Conservation (phyloP, 2,113 vertebrate species). For the Callipepla californica region DNA sequence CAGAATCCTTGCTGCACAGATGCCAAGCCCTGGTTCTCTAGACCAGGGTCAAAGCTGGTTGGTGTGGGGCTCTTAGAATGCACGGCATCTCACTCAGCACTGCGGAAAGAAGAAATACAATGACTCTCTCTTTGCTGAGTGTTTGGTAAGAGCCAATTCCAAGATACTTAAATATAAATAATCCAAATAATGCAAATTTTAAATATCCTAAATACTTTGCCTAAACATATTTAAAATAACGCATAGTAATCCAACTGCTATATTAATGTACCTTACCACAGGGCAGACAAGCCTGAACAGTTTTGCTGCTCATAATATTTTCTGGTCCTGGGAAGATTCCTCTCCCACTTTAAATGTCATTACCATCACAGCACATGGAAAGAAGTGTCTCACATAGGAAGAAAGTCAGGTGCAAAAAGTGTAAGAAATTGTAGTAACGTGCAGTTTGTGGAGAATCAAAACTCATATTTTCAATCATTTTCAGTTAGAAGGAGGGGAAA, state of each 20-base stretch:
- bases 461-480: background rate
- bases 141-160: background rate
- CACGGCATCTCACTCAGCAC: background rate
- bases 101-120: background rate
- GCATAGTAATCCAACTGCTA: background rate
- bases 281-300: background rate
- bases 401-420: background rate
- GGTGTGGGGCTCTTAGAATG: background rate
- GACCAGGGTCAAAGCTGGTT: background rate
- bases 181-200: background rate
- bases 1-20: background rate
- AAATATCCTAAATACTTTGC: background rate
- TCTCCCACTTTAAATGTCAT: background rate
- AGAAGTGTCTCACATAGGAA: background rate
- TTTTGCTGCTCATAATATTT: background rate
- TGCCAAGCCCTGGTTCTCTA: background rate
- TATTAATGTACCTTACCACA: background rate
- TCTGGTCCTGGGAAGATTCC: background rate
- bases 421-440: background rate
- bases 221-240: background rate
- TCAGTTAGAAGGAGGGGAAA: background rate
- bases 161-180: background rate
- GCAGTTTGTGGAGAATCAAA: background rate
- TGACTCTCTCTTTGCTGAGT: background rate
- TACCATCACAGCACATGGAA: background rate